Conservation (phyloP, 1,140 invertebrate species). For the Drosophila dunni region DNA sequence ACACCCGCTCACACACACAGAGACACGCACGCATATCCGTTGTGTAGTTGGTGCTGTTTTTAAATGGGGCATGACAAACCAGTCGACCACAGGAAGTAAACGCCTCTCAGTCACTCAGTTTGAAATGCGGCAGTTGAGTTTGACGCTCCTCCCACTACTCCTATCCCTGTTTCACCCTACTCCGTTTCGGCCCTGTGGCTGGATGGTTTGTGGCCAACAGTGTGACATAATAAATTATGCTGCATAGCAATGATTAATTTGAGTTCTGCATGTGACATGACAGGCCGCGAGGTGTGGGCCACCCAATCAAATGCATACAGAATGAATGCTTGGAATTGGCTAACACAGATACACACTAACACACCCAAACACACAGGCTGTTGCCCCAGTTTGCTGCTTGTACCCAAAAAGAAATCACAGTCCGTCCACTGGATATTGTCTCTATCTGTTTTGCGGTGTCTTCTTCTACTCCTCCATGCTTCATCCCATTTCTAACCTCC, state of each 20-base stretch:
- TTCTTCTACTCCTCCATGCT: slow-evolving; percentile 4
- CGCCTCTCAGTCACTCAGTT: slow-evolving; percentile 40
- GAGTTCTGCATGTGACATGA: slow-evolving; percentile 71
- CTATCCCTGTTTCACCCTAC: neutral
- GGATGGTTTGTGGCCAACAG: slow-evolving; percentile 52
- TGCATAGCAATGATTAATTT: slow-evolving; percentile 79
- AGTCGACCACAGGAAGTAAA: slow-evolving; percentile 70
- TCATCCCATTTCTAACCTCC: slow-evolving; percentile 6
- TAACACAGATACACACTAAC: slow-evolving; percentile 13
- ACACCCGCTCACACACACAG: slow-evolving; percentile 6
- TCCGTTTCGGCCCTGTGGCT: slow-evolving; percentile 24
- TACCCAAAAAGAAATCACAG: slow-evolving; percentile 58
- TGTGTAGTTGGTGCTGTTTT: slow-evolving; percentile 54
- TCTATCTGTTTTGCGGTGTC: slow-evolving; percentile 31
- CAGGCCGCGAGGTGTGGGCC: slow-evolving; percentile 41
- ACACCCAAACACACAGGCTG: slow-evolving; percentile 6
- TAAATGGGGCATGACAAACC: slow-evolving; percentile 73
- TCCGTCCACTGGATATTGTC: slow-evolving; percentile 46
- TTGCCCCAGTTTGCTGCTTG: slow-evolving; percentile 14
- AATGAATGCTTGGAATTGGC: slow-evolving; percentile 65
- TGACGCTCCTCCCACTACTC: neutral
- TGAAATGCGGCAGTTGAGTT: slow-evolving; percentile 27
- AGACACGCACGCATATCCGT: slow-evolving; percentile 34
- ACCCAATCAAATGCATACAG: slow-evolving; percentile 73
- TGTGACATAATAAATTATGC: slow-evolving; percentile 83